Base-by-base conservation (phyloP, 1,140 invertebrate species). In the Scaptodrosophila lebanonensis region DNA sequence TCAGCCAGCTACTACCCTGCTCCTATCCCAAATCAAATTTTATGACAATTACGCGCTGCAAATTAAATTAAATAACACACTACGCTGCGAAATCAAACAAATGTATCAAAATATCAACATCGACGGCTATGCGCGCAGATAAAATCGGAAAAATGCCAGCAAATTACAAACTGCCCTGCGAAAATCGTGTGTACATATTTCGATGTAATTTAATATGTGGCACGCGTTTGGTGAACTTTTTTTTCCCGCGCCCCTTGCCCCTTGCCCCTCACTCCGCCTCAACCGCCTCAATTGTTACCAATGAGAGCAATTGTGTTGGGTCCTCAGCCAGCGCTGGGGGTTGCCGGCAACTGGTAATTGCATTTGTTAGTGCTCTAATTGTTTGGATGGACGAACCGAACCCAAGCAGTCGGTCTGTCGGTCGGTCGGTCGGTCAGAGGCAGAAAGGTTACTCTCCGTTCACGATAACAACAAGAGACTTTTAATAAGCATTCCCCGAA, bases 171-270 rank as follows among this genome's bases (percentile, higher is more conserved):
- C 65, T 79, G 68, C 44, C 68, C 66, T 32, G 45, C 65, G 35
- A 43, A 56, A 51, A 58, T 33, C 25, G 39, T 68, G 52, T 79
- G 73, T 68, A 75, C 70, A 75, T 75, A 75, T 75, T 79, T 79
- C 75, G 68, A 66, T 79, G 73, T 79, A 79, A 79, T 79, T 79
- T 79, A 79, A 79, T 79, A 79, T 79, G 75, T 79, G 75, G 75
- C 73, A 79, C 73, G 73, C 73, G 73, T 82, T 56, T 60, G 60
- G 56, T 30, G 42, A 65, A 73, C 58, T 67, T 79, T 77, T 66
- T 66, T 43, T 33, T 36, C 22, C 42, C 15, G 20, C 40, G 42
- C 6, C 35, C 17, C 53, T 15, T 36, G 42, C n/a, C 22, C 36
- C 66, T 43, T 60, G 50, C 60, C n/a, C n/a, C n/a, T n/a, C n/a